Percentiles rank a stretch among this genome's conserved stretches.
phyloP scores from a whole-genome alignment of 2,888 invertebrate genomes.

The Andrena minutula region DNA sequence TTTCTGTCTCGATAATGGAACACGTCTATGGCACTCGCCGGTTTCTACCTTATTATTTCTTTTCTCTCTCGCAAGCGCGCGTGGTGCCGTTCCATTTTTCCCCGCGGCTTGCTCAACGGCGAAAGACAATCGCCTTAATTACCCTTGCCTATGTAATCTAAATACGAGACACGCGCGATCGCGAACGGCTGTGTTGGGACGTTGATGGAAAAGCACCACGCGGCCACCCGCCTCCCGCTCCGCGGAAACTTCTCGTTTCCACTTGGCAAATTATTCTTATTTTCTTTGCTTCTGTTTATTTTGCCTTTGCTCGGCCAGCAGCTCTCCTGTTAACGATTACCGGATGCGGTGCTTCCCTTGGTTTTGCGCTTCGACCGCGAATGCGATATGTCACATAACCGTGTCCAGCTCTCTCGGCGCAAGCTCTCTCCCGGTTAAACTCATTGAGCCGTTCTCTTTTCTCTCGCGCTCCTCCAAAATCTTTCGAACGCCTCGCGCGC shows the following conservation, averaged over 20 bases:
- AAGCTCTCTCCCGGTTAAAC: conserved; percentile 63
- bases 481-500: neutral
- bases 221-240: conserved; percentile 6
- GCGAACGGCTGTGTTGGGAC: neutral
- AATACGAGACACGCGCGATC: neutral
- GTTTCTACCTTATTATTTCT: conserved; percentile 32
- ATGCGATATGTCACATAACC: conserved; percentile 45
- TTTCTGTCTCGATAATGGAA: neutral
- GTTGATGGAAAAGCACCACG: conserved; percentile 34
- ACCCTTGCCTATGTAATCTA: neutral
- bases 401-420: conserved; percentile 61
- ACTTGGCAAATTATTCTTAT: conserved; percentile 23
- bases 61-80: conserved; percentile 45
- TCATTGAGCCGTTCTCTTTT: conserved; percentile 56
- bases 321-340: conserved; percentile 32
- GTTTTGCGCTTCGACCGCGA: conserved; percentile 57
- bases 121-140: neutral
- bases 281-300: conserved; percentile 60
- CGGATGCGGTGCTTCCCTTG: conserved; percentile 42
- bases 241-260: conserved; percentile 14
- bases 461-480: conserved; percentile 60
- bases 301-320: conserved; percentile 47
- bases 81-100: conserved; percentile 36
- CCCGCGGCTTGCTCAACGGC: neutral
- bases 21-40: conserved; percentile 47